phyloP scores from a whole-genome alignment of 2,888 invertebrate genomes.

The Toxonevra muliebris region DNA sequence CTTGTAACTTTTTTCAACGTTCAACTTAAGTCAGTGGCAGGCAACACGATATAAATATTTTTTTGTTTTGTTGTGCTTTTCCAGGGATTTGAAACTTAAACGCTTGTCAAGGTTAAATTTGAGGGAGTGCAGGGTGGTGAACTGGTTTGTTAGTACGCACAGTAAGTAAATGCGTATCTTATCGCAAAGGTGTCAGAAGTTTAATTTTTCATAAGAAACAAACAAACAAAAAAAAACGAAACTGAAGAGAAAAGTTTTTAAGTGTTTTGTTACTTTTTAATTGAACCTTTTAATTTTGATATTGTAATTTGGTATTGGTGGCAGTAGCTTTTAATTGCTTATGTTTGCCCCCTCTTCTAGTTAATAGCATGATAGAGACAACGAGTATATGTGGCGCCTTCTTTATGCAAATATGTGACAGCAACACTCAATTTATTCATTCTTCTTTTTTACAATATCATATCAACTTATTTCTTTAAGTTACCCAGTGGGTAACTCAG shows the following conservation, averaged over 20 bases:
- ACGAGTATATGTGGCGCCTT: too few species aligned
- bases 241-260: conserved; percentile 4
- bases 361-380: too few species aligned
- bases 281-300: conserved; percentile 14
- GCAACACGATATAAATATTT: too few species aligned
- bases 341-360: too few species aligned
- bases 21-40: too few species aligned
- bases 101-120: not conserved
- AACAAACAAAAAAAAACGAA: not conserved
- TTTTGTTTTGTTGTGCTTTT: conserved; percentile 1
- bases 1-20: conserved; percentile 45
- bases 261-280: conserved; percentile 21
- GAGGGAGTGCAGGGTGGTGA: not conserved
- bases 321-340: conserved; percentile 18
- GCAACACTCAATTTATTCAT: too few species aligned
- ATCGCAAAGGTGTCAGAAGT: conserved; percentile 33
- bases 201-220: conserved; percentile 1
- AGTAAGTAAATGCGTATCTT: conserved; percentile 7
- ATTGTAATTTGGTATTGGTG: conserved; percentile 6
- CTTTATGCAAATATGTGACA: too few species aligned
- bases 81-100: not conserved
- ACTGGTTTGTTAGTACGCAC: not conserved
- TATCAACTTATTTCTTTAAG: too few species aligned
- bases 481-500: too few species aligned
- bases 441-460: too few species aligned